These are phyloP conservation scores for Nettapus auritus DNA, from an alignment of 2,113 vertebrate species.

Conservation along the genomic window DNA sequence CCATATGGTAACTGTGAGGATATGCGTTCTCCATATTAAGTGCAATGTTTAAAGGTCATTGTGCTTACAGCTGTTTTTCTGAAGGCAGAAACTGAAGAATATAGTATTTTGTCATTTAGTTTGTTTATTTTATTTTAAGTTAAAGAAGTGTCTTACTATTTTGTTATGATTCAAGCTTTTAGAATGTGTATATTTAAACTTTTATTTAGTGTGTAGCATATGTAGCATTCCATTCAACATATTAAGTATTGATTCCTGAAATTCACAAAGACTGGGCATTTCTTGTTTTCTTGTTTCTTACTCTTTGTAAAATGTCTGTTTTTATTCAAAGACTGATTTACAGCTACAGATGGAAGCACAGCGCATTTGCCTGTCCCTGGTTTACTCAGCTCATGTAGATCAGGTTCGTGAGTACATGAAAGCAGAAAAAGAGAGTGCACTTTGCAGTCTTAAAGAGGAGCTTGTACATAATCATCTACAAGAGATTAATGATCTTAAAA, in stretches of 20 bases:
- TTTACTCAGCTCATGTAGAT: constrained; percentile 90
- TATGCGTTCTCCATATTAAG: not conserved
- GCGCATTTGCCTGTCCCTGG: constrained; percentile 90
- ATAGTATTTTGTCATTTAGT: not conserved
- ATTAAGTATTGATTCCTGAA: not conserved
- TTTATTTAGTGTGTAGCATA: not conserved
- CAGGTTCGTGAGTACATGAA: constrained; percentile 80
- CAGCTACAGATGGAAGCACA: constrained; percentile 92
- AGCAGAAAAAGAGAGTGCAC: constrained; percentile 76
- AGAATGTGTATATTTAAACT: not conserved
- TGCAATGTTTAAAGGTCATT: not conserved
- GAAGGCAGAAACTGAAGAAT: not conserved
- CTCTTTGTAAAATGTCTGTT: not conserved
- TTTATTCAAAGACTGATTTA: constrained; percentile 83
- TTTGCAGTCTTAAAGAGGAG: constrained; percentile 79
- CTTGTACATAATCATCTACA: constrained; percentile 71
- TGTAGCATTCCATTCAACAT: not conserved
- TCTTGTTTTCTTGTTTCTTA: not conserved
- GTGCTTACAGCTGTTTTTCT: not conserved
- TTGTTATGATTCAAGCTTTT: not conserved
- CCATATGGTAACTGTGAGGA: not conserved
- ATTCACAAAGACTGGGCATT: not conserved
- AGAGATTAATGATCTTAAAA: constrained; percentile 76
- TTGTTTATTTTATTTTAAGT: not conserved
- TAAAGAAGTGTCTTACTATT: not conserved